A percentile compares a stretch with the other conserved stretches of the same genome.
Conservation (phyloP, 2,888 invertebrate species). For the Tetragnatha montana region DNA sequence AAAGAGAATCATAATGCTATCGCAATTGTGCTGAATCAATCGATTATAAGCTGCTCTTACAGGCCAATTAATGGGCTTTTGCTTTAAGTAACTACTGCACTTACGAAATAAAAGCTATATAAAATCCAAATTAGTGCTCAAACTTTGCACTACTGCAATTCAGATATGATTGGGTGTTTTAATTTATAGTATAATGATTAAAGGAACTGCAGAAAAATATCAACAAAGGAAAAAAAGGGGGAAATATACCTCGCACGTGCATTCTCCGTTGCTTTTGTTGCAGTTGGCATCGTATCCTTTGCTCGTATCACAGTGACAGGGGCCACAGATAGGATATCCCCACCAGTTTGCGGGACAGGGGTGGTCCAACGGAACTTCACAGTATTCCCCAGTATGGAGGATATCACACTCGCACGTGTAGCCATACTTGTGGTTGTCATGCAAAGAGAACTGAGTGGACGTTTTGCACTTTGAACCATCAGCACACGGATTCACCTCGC, state of each 20-base stretch:
- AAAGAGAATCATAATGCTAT: too few species aligned
- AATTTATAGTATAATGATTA: not conserved
- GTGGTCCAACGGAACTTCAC: conserved; percentile 75
- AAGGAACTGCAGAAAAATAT: not conserved
- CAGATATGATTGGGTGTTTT: too few species aligned
- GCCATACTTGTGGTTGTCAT: conserved; percentile 76
- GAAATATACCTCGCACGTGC: conserved; percentile 85
- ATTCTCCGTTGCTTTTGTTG: conserved; percentile 89
- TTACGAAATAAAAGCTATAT: too few species aligned
- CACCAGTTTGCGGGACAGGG: conserved; percentile 96
- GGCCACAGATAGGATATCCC: conserved; percentile 94
- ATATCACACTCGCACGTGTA: conserved; percentile 89
- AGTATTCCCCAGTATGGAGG: conserved; percentile 81
- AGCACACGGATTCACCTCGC: conserved; percentile 88
- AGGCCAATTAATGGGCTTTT: too few species aligned
- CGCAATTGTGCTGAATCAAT: too few species aligned
- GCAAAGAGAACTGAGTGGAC: conserved; percentile 75
- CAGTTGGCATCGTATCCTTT: conserved; percentile 94
- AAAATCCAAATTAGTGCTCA: too few species aligned
- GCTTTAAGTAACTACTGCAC: too few species aligned
- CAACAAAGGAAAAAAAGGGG: not conserved
- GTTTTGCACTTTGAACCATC: conserved; percentile 84
- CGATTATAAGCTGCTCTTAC: too few species aligned
- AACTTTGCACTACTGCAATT: too few species aligned
- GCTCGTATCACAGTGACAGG: conserved; percentile 89